These are phyloP conservation scores for Gymnoscopelus braueri DNA, from an alignment of 2,797 vertebrate genomes.

Conservation along the genomic window DNA sequence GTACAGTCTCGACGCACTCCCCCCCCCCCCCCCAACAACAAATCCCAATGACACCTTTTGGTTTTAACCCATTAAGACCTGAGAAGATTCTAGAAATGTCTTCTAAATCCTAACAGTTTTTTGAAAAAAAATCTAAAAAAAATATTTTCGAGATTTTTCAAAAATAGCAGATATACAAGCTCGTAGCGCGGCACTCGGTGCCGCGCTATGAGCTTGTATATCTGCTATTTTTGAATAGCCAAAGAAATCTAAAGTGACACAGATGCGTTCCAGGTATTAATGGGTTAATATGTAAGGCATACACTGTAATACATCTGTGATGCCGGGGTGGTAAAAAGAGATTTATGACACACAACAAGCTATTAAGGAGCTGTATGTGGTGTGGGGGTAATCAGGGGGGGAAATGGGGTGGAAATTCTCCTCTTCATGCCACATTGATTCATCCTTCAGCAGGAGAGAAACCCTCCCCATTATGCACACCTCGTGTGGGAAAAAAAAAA, in stretches of 20 bases:
- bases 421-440: conserved; percentile 87
- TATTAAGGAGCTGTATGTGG: conserved; percentile 84
- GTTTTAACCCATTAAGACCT: too few relatives aligned
- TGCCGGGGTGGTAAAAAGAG: conserved; percentile 77
- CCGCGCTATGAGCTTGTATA: too few relatives aligned
- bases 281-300: conserved; percentile 78
- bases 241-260: too few relatives aligned
- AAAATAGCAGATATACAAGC: too few relatives aligned
- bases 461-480: conserved; percentile 81
- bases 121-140: too few relatives aligned
- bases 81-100: too few relatives aligned
- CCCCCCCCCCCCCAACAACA: conserved; percentile 27
- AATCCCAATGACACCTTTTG: conserved; percentile 60
- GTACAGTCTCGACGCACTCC: conserved; percentile 37
- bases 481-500: conserved; percentile 66
- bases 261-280: too few relatives aligned
- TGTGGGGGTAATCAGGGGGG: conserved; percentile 84
- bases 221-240: too few relatives aligned
- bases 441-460: conserved; percentile 84
- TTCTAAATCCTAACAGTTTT: too few relatives aligned
- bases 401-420: conserved; percentile 88
- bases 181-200: too few relatives aligned
- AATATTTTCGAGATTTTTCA: too few relatives aligned
- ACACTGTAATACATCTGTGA: conserved; percentile 72
- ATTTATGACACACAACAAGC: conserved; percentile 86